Conservation (phyloP, 2,113 vertebrate genomes). For the Cyanocitta stelleri region DNA sequence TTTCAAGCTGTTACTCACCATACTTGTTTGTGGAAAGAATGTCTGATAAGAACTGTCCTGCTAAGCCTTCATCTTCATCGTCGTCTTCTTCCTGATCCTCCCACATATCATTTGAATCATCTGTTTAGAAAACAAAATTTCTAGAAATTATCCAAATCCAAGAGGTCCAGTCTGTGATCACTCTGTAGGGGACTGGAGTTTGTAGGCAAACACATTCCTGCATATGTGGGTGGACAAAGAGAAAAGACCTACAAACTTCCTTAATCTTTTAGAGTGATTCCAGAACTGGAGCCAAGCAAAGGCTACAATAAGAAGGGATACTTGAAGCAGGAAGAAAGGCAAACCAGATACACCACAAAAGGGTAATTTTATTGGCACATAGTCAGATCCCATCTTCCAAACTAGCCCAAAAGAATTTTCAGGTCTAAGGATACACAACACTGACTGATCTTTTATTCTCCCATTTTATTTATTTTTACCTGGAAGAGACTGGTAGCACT, state of each 20-base stretch:
- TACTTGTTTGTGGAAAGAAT: slow-evolving; percentile 95
- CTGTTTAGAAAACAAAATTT: slow-evolving; percentile 32
- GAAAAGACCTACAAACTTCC: background rate
- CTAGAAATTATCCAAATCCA: background rate
- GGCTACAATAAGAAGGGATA: background rate
- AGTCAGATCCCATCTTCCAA: background rate
- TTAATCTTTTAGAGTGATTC: background rate
- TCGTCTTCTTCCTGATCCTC: slow-evolving; percentile 88
- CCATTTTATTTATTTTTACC: background rate
- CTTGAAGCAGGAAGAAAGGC: background rate
- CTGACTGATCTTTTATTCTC: background rate
- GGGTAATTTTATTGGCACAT: background rate
- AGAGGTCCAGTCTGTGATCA: background rate
- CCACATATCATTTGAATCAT: slow-evolving; percentile 94
- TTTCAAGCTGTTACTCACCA: slow-evolving; percentile 70
- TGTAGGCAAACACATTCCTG: background rate
- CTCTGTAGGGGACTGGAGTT: background rate
- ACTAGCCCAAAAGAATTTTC: background rate
- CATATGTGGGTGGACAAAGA: background rate
- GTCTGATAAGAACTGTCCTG: slow-evolving; percentile 93
- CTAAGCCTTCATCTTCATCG: slow-evolving; percentile 87
- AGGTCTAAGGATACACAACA: background rate
- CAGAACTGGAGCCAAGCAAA: background rate
- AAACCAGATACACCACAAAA: background rate
- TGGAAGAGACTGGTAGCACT: background rate